Conservation (phyloP, 1,140 invertebrate genomes). For the Megathymus violae region DNA sequence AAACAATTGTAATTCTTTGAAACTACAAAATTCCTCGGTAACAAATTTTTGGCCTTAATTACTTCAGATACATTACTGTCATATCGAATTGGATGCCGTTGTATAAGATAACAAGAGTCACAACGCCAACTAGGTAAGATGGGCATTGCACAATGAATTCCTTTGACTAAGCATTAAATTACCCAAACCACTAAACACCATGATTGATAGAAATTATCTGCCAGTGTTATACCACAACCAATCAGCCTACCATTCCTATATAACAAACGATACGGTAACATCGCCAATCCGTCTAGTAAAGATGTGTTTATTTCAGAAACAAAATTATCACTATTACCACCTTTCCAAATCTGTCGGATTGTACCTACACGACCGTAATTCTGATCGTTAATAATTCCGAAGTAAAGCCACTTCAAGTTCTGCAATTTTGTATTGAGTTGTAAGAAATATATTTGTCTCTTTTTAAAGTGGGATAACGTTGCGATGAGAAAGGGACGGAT, state of each 20-base stretch:
- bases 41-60: too few species aligned
- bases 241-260: conserved; percentile 54
- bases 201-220: conserved; percentile 48
- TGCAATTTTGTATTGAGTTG: conserved; percentile 59
- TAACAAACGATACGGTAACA: conserved; percentile 47
- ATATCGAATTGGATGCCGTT: too few species aligned
- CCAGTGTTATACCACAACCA: conserved; percentile 50
- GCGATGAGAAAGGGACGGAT: conserved; percentile 55
- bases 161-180: conserved; percentile 1
- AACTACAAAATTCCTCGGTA: too few species aligned
- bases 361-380: conserved; percentile 70
- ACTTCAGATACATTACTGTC: too few species aligned
- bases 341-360: conserved; percentile 65
- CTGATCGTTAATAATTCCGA: conserved; percentile 73
- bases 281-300: conserved; percentile 52
- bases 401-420: conserved; percentile 76
- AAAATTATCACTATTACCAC: conserved; percentile 39
- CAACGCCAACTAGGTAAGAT: too few species aligned
- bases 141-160: background rate
- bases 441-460: conserved; percentile 53
- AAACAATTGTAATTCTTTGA: too few species aligned
- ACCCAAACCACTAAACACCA: conserved; percentile 30
- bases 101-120: too few species aligned
- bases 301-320: conserved; percentile 47
- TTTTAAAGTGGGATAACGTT: conserved; percentile 48